These are phyloP conservation scores for Ricordea florida DNA, from an alignment of 92 coral and sea anemone species.

Conservation along the genomic window DNA sequence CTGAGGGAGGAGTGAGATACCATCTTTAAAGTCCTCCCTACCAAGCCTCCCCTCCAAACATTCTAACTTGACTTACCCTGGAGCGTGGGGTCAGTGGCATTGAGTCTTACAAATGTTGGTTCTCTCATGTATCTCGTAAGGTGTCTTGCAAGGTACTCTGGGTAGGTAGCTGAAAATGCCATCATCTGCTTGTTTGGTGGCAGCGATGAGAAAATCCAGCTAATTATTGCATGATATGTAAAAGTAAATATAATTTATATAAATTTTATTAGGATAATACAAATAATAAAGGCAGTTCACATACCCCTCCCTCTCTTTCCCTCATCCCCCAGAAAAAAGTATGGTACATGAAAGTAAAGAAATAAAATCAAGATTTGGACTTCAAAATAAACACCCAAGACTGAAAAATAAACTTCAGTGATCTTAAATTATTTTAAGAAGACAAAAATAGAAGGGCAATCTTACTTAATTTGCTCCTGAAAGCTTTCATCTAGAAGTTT, in stretches of 20 bases:
- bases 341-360: no score
- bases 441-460: no score
- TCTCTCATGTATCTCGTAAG: conserved; percentile 92
- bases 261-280: not conserved
- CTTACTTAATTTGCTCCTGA: conserved; percentile 92
- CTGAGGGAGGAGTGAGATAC: not conserved
- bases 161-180: conserved; percentile 99
- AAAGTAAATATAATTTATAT: not conserved
- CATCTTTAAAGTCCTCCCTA: not conserved
- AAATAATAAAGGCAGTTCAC: no score
- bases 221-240: no score
- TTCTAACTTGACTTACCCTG: conserved; percentile 65
- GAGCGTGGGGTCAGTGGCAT: conserved; percentile 88
- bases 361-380: not conserved
- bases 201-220: conserved; percentile 94
- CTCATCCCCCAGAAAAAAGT: no score
- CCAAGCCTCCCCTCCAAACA: not conserved
- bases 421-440: no score
- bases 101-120: conserved; percentile 96
- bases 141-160: conserved; percentile 93
- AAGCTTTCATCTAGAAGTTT: conserved; percentile 93
- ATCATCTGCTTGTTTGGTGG: conserved; percentile 93
- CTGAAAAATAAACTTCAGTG: no score
- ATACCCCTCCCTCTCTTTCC: no score
- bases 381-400: not conserved